A percentile compares a stretch with the other conserved stretches of the same genome.
phyloP scores from a whole-genome alignment of 2,113 vertebrate species.

The Pipa parva region DNA sequence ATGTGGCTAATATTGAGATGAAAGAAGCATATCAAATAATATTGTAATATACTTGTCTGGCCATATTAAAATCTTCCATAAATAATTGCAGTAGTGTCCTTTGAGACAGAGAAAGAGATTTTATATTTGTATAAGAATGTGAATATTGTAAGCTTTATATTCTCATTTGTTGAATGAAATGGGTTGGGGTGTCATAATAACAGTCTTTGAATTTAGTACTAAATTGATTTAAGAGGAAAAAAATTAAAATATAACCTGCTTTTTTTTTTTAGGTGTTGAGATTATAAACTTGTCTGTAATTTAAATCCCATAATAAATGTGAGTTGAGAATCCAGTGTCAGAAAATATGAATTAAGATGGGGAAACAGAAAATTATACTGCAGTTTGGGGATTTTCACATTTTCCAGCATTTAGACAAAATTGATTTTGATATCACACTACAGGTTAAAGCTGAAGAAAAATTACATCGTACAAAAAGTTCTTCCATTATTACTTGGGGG shows the following conservation, averaged over 20 bases:
- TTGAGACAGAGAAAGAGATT: not conserved
- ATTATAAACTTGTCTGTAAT: not conserved
- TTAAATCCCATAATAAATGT: not conserved
- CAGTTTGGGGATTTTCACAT: too few relatives aligned
- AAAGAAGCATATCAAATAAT: not conserved
- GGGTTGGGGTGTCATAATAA: not conserved
- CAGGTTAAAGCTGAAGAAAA: too few relatives aligned
- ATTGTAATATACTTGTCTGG: constrained; percentile 1
- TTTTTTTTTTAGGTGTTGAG: not conserved
- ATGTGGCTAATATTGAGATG: not conserved
- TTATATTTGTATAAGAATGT: not conserved
- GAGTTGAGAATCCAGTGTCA: too few relatives aligned
- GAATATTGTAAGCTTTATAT: too few relatives aligned
- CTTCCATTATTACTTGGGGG: too few relatives aligned
- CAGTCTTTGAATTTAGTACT: not conserved
- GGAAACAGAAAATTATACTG: too few relatives aligned
- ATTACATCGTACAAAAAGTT: too few relatives aligned
- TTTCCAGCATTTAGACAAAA: too few relatives aligned
- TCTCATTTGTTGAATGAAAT: not conserved
- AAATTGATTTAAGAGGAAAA: not conserved
- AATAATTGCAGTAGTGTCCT: not conserved
- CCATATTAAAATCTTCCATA: not conserved
- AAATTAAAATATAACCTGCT: not conserved
- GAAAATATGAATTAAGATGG: too few relatives aligned
- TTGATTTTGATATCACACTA: too few relatives aligned